Conservation (phyloP, 2,797 vertebrate species). For the Smutsia temminckii region DNA sequence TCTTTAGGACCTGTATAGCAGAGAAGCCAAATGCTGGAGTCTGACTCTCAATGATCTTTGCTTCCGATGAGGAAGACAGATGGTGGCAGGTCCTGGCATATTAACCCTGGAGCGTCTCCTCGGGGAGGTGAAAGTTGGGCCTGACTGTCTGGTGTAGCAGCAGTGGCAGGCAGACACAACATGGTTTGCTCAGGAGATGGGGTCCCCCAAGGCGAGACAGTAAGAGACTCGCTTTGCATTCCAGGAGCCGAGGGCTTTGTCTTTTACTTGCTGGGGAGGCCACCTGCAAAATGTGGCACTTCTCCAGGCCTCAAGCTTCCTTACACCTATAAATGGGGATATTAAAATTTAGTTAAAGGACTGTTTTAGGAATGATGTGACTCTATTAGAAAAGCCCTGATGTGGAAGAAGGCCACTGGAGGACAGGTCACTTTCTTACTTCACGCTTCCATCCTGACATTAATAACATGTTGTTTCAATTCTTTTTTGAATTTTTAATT, state of each 20-base stretch:
- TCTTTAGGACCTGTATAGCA: conserved; percentile 20
- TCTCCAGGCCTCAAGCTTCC: background rate
- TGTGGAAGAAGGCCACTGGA: background rate
- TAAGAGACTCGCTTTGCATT: background rate
- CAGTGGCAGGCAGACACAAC: background rate
- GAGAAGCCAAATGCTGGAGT: conserved; percentile 24
- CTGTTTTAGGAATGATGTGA: background rate
- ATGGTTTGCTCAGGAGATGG: background rate
- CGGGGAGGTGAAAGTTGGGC: background rate
- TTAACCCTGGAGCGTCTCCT: background rate
- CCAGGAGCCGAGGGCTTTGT: background rate
- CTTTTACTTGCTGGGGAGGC: background rate
- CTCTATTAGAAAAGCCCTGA: background rate
- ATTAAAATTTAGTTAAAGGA: background rate
- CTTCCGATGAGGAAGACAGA: conserved; percentile 23
- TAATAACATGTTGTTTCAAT: background rate
- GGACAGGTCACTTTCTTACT: background rate
- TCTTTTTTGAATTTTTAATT: background rate
- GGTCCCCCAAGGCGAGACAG: background rate
- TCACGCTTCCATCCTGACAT: background rate
- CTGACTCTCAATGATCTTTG: background rate
- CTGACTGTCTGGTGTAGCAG: background rate
- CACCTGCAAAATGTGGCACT: background rate
- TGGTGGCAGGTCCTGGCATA: background rate
- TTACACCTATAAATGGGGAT: background rate